Percentiles rank a stretch among this genome's conserved stretches.
Evolutionary conservation across 2,797 vertebrate species (phyloP).

Genomic region (Octomys mimax): DNA sequence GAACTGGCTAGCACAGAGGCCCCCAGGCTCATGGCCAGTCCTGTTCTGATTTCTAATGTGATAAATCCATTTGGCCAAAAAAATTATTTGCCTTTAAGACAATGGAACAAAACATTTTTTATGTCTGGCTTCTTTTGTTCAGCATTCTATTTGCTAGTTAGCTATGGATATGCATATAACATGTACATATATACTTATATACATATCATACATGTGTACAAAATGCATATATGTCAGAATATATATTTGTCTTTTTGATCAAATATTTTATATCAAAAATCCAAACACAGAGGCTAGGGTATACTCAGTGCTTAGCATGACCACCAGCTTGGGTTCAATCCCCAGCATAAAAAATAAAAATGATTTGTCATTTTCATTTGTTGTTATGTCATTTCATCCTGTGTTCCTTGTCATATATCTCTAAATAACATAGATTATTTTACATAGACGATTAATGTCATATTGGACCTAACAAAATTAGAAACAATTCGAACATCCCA

Average conservation of each 20-base stretch:
- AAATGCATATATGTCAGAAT: neutral
- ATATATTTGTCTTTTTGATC: neutral
- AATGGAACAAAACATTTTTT: neutral
- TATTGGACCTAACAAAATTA: neutral
- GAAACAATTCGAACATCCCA: neutral
- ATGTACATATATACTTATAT: neutral
- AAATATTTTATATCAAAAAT: constrained; percentile 48
- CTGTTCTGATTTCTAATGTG: neutral
- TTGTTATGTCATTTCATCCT: neutral
- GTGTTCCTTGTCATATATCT: neutral
- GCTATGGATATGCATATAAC: neutral
- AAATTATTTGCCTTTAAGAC: neutral
- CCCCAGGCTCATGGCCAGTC: neutral
- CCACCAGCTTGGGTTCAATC: neutral
- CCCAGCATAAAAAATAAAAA: neutral
- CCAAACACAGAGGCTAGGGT: neutral
- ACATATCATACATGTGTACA: too few species aligned
- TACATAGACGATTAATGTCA: neutral
- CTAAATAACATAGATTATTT: neutral
- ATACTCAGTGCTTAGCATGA: neutral
- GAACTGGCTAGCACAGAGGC: neutral
- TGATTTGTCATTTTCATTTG: too few species aligned
- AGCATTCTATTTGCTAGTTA: constrained; percentile 11
- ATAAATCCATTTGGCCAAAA: neutral
- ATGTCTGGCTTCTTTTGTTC: constrained; percentile 16